Base-by-base conservation (phyloP, 2,888 invertebrate species). In the Eristalis tenax region DNA sequence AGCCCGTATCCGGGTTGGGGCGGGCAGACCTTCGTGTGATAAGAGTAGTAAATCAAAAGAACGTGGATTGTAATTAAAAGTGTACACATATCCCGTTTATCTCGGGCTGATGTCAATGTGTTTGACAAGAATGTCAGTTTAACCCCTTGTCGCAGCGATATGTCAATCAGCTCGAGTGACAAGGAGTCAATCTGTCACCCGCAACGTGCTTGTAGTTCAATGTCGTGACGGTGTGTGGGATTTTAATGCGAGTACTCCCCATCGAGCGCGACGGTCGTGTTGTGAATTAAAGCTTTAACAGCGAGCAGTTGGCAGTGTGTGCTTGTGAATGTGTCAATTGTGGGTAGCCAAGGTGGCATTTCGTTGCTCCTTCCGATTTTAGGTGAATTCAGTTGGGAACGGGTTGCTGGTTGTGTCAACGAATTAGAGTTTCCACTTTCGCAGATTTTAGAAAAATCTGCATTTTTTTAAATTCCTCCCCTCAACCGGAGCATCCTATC, bases 81-180 rank as follows among this genome's bases (percentile, higher is more conserved):
- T 18, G 50, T 32, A 32, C 32, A 32, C 6, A 50, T 50, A 18
- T 18, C 50, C 50, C 8, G 50, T 50, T 50, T 50, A 18, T 50
- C 50, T n/a, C 50, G 50, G n/a, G 5, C 18, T 8, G 50, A 50
- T 18, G 50, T 50, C 50, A 50, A 18, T 18, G 50, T 5, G 50
- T 50, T 50, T 50, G 50, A 50, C 50, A 50, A 18, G 50, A 50
- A 50, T 18, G 50, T 61, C 6, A 43, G 4, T 32, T 22, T 32
- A 68, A 35, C 28, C 40, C 68, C 32, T n/a, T 61, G 32, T 68
- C n/a, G 61, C 13, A 57, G 50, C 28, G 61, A 76, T 61, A 43
- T 68, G 68, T 22, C 68, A 68, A 68, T 76, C 76, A 68, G 50
- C n/a, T 4, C 1, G 1, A 15, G 22, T 1, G 15, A 68, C 57